Evolutionary conservation across 2,797 vertebrate species (phyloP).

Genomic region (Iguana delicatissima): DNA sequence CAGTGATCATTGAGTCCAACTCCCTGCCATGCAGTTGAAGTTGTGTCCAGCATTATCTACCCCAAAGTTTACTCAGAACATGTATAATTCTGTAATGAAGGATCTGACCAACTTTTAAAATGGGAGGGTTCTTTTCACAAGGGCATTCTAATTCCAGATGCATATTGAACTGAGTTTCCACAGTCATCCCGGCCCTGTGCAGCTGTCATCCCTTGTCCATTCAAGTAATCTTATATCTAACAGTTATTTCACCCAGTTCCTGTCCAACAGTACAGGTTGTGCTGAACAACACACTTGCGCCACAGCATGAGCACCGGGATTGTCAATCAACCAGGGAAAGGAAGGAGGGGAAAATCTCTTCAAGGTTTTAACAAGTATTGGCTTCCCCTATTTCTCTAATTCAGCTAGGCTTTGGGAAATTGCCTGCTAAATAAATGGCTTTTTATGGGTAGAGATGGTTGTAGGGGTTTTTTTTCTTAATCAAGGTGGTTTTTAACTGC

Average conservation of each 20-base stretch:
- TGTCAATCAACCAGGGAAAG: fast-evolving
- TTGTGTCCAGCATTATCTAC: fast-evolving
- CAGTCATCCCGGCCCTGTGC: fast-evolving
- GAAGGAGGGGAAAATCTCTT: background rate
- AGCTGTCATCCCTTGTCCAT: slow-evolving; percentile 64
- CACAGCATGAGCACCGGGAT: background rate
- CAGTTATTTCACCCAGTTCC: slow-evolving; percentile 53
- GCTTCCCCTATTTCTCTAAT: no score
- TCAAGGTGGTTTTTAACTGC: no score
- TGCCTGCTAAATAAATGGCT: no score
- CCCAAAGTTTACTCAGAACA: background rate
- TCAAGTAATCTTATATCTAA: slow-evolving; percentile 45
- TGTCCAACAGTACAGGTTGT: slow-evolving; percentile 43
- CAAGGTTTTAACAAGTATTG: background rate
- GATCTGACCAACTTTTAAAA: slow-evolving; percentile 55
- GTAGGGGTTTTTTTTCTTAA: no score
- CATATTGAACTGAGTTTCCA: fast-evolving
- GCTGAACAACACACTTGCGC: background rate
- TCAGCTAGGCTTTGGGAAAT: no score
- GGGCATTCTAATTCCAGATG: fast-evolving
- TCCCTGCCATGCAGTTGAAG: background rate
- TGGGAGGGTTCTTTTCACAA: fast-evolving
- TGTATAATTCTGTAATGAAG: fast-evolving
- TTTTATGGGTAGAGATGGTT: no score
- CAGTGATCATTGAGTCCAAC: no score